Conservation (phyloP, 2,888 invertebrate species). For the Nomada hirtipes region DNA sequence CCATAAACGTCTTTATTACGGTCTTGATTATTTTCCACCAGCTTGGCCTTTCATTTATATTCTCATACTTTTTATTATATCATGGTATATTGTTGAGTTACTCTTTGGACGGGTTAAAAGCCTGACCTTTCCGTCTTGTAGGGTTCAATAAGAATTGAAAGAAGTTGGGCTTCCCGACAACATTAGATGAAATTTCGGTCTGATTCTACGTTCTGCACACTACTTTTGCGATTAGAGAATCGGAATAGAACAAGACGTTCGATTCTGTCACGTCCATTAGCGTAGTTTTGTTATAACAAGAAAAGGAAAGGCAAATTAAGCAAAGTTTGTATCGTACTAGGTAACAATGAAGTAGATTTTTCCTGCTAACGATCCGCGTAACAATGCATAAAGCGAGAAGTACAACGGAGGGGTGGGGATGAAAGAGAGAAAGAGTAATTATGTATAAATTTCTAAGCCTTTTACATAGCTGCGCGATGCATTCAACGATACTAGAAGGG, state of each 20-base stretch:
- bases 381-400: constrained; percentile 24
- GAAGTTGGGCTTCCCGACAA: not conserved
- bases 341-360: constrained; percentile 20
- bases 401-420: no score
- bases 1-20: constrained; percentile 22
- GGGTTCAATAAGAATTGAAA: not conserved
- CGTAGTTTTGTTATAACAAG: not conserved
- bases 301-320: not conserved
- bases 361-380: constrained; percentile 41
- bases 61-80: constrained; percentile 14
- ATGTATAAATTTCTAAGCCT: not conserved
- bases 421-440: constrained; percentile 18
- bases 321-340: constrained; percentile 21
- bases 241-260: not conserved
- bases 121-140: constrained; percentile 2
- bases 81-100: constrained; percentile 8
- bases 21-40: constrained; percentile 12
- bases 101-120: constrained; percentile 23
- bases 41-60: constrained; percentile 4
- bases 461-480: not conserved
- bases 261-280: constrained; percentile 18
- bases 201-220: not conserved
- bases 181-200: not conserved
- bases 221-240: not conserved
- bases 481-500: constrained; percentile 35